A percentile compares a stretch with the other conserved stretches of the same genome.
Evolutionary conservation across 2,113 vertebrate species (phyloP).

Genomic region (Cryptoleucopteryx plumbea): DNA sequence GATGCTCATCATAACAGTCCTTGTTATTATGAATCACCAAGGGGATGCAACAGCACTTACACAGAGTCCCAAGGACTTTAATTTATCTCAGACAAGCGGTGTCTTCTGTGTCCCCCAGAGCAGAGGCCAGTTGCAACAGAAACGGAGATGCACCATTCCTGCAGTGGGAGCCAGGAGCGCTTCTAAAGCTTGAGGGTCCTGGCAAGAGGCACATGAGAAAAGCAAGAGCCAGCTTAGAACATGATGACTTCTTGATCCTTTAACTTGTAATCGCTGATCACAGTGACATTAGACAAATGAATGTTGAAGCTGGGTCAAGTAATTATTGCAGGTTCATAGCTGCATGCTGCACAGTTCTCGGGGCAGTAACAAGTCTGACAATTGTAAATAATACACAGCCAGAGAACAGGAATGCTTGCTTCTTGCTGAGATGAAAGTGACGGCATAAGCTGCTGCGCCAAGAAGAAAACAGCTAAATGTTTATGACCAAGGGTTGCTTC

Average conservation of each 20-base stretch:
- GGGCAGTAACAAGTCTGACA: neutral
- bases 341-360: neutral
- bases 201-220: neutral
- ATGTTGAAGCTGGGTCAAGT: neutral
- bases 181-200: neutral
- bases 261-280: neutral
- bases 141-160: neutral
- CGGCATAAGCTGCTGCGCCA: neutral
- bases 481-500: neutral
- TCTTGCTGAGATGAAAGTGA: neutral
- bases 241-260: neutral
- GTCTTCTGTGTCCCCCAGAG: neutral
- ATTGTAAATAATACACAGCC: neutral
- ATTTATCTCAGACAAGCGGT: neutral
- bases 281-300: neutral
- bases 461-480: neutral
- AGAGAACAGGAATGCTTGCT: neutral
- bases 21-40: neutral
- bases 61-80: neutral
- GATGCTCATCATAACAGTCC: neutral
- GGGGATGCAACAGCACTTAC: neutral
- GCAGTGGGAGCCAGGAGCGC: accelerated
- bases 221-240: neutral
- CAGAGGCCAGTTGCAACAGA: neutral
- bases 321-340: neutral